Percentiles rank a stretch among this genome's conserved stretches.
Conservation (phyloP, 23 tunicate species). For the Styela clava region DNA sequence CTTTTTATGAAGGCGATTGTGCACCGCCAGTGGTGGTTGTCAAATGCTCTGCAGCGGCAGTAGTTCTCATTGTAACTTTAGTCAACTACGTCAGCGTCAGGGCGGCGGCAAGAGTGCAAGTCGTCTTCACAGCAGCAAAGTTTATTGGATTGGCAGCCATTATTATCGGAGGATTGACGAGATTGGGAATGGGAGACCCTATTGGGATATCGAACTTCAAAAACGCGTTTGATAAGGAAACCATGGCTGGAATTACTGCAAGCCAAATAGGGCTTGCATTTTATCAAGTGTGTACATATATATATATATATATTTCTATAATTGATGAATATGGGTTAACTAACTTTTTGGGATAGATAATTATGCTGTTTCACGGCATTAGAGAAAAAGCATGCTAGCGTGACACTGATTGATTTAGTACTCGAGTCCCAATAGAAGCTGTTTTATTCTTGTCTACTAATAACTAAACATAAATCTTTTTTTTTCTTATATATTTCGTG, state of each 20-base stretch:
- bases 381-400: no score
- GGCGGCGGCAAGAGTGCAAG: slow-evolving; percentile 32
- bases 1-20: slow-evolving; percentile 39
- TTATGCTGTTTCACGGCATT: no score
- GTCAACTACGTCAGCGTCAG: slow-evolving; percentile 49
- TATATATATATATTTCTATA: no score
- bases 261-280: slow-evolving; percentile 22
- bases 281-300: slow-evolving; percentile 2
- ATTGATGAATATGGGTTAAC: no score
- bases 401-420: no score
- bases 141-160: slow-evolving; percentile 42
- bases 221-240: slow-evolving; percentile 32
- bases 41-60: slow-evolving; percentile 24
- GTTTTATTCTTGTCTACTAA: no score
- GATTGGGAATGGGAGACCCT: slow-evolving; percentile 31
- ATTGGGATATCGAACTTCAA: slow-evolving; percentile 41
- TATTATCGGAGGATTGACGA: slow-evolving; percentile 38
- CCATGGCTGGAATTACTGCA: slow-evolving; percentile 18
- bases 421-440: no score
- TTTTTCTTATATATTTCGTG: no score
- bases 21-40: slow-evolving; percentile 36
- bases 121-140: slow-evolving; percentile 46
- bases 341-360: no score
- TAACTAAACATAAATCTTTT: no score
- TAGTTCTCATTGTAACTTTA: slow-evolving; percentile 4